Evolutionary conservation across 2,888 invertebrate species (phyloP), one percentile per base, ranked within the genome.

Genomic region (Dascillus cervinus): DNA sequence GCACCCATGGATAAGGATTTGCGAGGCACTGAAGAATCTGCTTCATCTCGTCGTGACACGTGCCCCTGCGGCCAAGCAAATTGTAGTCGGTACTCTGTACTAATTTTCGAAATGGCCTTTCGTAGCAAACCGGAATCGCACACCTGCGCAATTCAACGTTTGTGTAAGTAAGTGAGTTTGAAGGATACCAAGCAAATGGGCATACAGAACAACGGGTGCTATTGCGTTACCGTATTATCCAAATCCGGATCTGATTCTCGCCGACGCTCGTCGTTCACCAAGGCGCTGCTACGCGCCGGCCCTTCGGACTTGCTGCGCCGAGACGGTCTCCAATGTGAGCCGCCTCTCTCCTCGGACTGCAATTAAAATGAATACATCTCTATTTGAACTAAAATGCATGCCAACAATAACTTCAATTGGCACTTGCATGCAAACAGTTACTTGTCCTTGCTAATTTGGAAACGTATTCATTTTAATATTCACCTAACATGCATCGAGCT

Each of bases 1-100:
- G 86, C 85, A 24, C 87, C 87, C 86, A 86, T 85, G 53, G 85
- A 84, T 65, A 87, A 77, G 52, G 88, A 88, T 70, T 89, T 89
- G 65, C 83, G 70, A 12, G 89, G 87, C 4, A 72, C 69, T 4
- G 55, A 59, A 44, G 66, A 66, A 34, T 68, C 70, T 32, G 65
- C 63, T 30, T 64, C 63, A 43, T 67, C 66, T 22, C 65, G 56
- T 36, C 64, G 62, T 15, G 69, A 65, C 29, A 56, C 52, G 44
- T 64, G 64, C 49, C 69, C 63, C 43, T 65, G 67, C 45, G 89
- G 89, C 89, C 89, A 89, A 52, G 87, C 87, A 70, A 86, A 89
- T 72, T 89, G 87, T 64, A 88, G 77, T 54, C 83, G 78, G 71
- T 89, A 89, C 71, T 89, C 89, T 52, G 88, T 86, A 72, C 82